These are phyloP conservation scores for Synaphobranchus kaupii DNA, from an alignment of 2,797 vertebrate genomes.

Conservation along the genomic window DNA sequence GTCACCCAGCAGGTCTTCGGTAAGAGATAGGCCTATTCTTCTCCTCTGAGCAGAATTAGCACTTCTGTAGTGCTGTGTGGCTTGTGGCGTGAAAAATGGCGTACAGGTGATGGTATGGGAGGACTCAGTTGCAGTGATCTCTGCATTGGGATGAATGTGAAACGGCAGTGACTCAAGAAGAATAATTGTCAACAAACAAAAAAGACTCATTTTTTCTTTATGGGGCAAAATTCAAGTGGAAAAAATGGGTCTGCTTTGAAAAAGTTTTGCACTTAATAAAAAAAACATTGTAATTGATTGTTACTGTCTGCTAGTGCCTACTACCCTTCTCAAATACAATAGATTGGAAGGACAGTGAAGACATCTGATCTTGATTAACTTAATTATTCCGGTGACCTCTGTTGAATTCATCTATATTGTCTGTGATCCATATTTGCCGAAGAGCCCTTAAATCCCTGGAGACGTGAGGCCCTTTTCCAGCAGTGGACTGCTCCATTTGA, in stretches of 20 bases:
- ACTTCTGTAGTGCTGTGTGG: background rate
- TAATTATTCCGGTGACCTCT: background rate
- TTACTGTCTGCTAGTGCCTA: too few species aligned
- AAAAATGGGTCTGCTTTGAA: background rate
- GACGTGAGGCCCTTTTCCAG: background rate
- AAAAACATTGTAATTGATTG: too few species aligned
- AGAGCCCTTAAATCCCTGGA: background rate
- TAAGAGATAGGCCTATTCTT: background rate
- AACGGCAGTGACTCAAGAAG: too few species aligned
- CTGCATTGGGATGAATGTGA: too few species aligned
- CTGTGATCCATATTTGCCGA: background rate
- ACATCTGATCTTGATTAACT: background rate
- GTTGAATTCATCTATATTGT: background rate
- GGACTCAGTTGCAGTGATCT: too few species aligned
- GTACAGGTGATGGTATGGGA: too few species aligned
- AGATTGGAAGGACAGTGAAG: background rate
- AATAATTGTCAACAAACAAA: background rate
- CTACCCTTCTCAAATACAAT: background rate
- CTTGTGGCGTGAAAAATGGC: too few species aligned
- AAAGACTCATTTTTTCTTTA: background rate
- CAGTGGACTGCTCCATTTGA: background rate
- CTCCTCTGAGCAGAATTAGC: background rate
- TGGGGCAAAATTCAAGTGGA: background rate
- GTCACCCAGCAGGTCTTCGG: background rate
- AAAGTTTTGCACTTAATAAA: background rate